A percentile compares a stretch with the other conserved stretches of the same genome.
Evolutionary conservation across 2,888 invertebrate species (phyloP).

Genomic region (Platycnemis pennipes): DNA sequence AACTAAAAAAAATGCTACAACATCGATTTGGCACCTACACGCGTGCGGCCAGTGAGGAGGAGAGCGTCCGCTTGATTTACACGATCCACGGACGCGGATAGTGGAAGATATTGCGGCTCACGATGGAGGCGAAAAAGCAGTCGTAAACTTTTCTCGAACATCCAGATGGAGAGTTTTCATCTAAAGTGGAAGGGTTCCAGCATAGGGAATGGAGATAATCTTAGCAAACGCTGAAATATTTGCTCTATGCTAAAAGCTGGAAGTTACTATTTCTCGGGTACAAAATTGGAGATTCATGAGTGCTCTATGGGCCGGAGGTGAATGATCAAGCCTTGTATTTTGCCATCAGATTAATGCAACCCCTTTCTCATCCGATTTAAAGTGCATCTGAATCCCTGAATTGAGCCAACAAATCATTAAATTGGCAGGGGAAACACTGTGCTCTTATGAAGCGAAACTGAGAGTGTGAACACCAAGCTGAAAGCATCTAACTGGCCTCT

Average conservation of each 20-base stretch:
- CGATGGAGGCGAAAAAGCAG: slow-evolving; percentile 34
- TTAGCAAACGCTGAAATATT: slow-evolving; percentile 45
- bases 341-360: no score
- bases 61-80: slow-evolving; percentile 42
- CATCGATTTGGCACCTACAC: slow-evolving; percentile 62
- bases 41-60: slow-evolving; percentile 13
- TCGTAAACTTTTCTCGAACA: slow-evolving; percentile 29
- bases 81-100: not conserved
- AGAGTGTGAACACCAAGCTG: no score
- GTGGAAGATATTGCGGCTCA: not conserved
- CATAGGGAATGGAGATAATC: not conserved
- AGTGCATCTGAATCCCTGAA: not conserved
- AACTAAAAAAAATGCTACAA: not conserved
- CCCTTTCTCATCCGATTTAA: not conserved
- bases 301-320: not conserved
- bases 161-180: not conserved
- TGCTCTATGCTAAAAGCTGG: not conserved
- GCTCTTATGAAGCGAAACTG: no score
- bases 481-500: no score
- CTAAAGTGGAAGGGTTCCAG: not conserved
- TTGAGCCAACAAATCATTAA: no score
- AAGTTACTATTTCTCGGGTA: not conserved
- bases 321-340: not conserved
- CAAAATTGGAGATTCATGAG: not conserved
- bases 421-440: no score